A percentile compares a stretch with the other conserved stretches of the same genome.
These are phyloP conservation scores for Lineus longissimus DNA, from an alignment of 1,140 invertebrate species.

Conservation along the genomic window DNA sequence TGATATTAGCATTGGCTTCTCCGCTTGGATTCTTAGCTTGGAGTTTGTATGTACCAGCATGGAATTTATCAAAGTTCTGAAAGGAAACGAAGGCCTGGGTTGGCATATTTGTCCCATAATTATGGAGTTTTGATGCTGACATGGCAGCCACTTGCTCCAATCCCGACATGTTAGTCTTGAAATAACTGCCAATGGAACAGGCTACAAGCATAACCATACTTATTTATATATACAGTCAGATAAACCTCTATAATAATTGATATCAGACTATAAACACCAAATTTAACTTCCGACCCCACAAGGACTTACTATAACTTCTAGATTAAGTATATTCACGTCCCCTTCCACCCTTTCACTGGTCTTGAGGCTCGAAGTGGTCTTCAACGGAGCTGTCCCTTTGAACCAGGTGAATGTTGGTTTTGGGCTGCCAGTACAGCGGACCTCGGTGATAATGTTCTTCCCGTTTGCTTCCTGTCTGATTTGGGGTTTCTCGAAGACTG, in stretches of 20 bases:
- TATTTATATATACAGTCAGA: too few species aligned
- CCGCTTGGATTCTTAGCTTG: slow-evolving; percentile 96
- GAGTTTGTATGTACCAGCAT: slow-evolving; percentile 95
- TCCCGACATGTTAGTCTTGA: too few species aligned
- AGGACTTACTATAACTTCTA: slow-evolving; percentile 41
- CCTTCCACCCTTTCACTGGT: slow-evolving; percentile 6
- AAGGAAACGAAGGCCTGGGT: slow-evolving; percentile 13
- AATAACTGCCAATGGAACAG: too few species aligned
- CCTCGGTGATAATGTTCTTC: slow-evolving; percentile 85
- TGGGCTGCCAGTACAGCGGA: slow-evolving; percentile 89
- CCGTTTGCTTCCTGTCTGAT: slow-evolving; percentile 75
- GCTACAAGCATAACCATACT: too few species aligned
- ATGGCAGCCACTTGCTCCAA: too few species aligned
- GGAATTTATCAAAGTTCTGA: slow-evolving; percentile 74
- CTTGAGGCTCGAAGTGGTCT: slow-evolving; percentile 23
- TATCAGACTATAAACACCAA: too few species aligned
- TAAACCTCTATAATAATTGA: too few species aligned
- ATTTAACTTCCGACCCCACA: background rate
- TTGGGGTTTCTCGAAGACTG: slow-evolving; percentile 92
- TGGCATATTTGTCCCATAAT: background rate
- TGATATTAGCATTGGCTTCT: slow-evolving; percentile 95
- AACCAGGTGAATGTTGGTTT: slow-evolving; percentile 88
- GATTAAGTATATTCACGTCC: slow-evolving; percentile 26
- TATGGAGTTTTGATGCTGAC: too few species aligned
- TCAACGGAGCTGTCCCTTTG: slow-evolving; percentile 74